Evolutionary conservation across 2,113 vertebrate species (phyloP), one percentile per base, ranked within the genome.

Genomic region (Rhinolophus ferrumequinum): DNA sequence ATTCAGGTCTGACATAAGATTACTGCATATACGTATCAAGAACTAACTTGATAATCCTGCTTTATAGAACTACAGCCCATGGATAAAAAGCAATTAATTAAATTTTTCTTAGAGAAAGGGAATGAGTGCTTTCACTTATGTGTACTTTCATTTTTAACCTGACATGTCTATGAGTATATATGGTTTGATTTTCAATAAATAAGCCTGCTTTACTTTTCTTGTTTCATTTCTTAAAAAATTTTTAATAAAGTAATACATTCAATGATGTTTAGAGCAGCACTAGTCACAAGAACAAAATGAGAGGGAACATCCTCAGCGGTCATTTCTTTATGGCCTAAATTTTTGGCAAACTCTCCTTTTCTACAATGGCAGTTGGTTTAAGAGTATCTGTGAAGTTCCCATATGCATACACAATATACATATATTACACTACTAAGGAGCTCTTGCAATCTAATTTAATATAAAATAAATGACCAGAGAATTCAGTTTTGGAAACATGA

Each of bases 21-120:
- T 77, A 47, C 12, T 72, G 26, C 8, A 88, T 58, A 88, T 75
- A 84, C 28, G 1, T 47, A 72, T 52, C 2, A 86, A 70, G 47
- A 88, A 79, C 0, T 92, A 47, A 95, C 28, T n/a, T 11, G 22
- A 3, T 52, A 66, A 93, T 81, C 10, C 52, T 73, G 81, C 30
- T 44, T 66, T 77, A 44, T 44, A 41, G 54, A 35, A 77, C 21
- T 52, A 33, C 0, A 58, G 18, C 13, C 11, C 19, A 70, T 14
- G 14, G 13, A 93, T 28, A 88, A 96, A 94, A 88, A 52, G 9
- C 44, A 91, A 35, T 18, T 35, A 19, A 73, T 56, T 73, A 52
- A 88, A 9, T n/a, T 94, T 94, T 94, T 50, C 44, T 85, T 54
- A 80, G 47, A 75, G n/a, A 95, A 86, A 84, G n/a, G 13, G 28